Evolutionary conservation across 2,797 vertebrate species (phyloP).

Genomic region (Merluccius polli): DNA sequence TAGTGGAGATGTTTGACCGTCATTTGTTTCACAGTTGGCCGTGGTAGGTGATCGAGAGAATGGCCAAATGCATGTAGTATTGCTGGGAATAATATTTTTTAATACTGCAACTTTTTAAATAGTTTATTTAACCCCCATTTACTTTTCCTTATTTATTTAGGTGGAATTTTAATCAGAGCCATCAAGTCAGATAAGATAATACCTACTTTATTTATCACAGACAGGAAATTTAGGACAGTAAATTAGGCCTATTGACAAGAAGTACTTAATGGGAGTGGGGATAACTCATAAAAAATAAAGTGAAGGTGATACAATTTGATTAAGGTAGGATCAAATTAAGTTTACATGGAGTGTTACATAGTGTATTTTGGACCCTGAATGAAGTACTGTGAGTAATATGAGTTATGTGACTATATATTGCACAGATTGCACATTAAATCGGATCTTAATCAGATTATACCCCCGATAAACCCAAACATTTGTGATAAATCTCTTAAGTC

Average conservation of each 20-base stretch:
- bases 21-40: not conserved
- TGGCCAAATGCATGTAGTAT: not conserved
- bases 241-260: not conserved
- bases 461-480: not conserved
- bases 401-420: conserved; percentile 6
- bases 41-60: not conserved
- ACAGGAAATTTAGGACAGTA: not conserved
- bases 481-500: not conserved
- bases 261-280: not conserved
- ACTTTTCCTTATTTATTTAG: too few relatives aligned
- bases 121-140: not conserved
- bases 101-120: too few relatives aligned
- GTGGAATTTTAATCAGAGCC: not conserved
- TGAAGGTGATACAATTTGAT: not conserved
- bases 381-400: not conserved
- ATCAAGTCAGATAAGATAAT: not conserved
- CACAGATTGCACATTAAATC: not conserved
- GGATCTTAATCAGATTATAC: not conserved
- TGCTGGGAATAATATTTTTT: not conserved
- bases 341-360: not conserved
- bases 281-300: not conserved
- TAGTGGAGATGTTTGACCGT: not conserved
- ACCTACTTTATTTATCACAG: not conserved
- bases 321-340: not conserved
- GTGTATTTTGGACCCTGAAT: not conserved